Evolutionary conservation across 2,797 vertebrate species (phyloP).

Genomic region (Smutsia temminckii): DNA sequence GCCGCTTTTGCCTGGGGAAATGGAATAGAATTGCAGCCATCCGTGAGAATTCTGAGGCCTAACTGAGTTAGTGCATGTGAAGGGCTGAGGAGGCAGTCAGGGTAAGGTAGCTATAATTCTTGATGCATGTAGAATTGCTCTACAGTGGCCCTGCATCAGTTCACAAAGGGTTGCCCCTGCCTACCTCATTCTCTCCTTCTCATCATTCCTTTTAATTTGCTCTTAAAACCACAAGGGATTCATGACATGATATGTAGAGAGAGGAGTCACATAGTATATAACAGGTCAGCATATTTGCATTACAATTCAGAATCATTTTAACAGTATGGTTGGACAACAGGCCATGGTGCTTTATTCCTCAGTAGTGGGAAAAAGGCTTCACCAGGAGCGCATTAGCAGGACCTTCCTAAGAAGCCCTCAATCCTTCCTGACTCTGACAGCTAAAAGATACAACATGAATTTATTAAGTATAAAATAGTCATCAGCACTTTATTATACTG

Average conservation of each 20-base stretch:
- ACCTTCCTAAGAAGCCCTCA: not conserved
- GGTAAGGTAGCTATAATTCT: not conserved
- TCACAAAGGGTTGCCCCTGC: not conserved
- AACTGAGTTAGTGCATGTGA: not conserved
- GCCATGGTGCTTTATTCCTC: conserved; percentile 53
- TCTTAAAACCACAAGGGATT: conserved; percentile 4
- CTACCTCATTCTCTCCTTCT: not conserved
- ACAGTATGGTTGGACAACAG: conserved; percentile 32
- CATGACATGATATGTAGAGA: not conserved
- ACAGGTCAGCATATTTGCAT: conserved; percentile 7
- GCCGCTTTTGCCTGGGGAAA: not conserved
- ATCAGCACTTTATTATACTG: conserved; percentile 62
- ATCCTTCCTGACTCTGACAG: conserved; percentile 23
- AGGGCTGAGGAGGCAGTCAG: not conserved
- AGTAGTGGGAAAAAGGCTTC: not conserved
- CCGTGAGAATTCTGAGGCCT: not conserved
- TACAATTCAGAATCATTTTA: conserved; percentile 38
- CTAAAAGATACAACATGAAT: conserved; percentile 38
- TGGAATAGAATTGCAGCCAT: not conserved
- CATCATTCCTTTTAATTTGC: conserved; percentile 13
- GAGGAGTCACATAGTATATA: not conserved
- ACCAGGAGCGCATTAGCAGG: not conserved
- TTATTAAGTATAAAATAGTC: not conserved
- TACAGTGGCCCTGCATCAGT: not conserved
- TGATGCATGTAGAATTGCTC: not conserved